Percentiles rank a stretch among this genome's conserved stretches.
Conservation (phyloP, 2,888 invertebrate species). For the Leptogaster cylindrica region DNA sequence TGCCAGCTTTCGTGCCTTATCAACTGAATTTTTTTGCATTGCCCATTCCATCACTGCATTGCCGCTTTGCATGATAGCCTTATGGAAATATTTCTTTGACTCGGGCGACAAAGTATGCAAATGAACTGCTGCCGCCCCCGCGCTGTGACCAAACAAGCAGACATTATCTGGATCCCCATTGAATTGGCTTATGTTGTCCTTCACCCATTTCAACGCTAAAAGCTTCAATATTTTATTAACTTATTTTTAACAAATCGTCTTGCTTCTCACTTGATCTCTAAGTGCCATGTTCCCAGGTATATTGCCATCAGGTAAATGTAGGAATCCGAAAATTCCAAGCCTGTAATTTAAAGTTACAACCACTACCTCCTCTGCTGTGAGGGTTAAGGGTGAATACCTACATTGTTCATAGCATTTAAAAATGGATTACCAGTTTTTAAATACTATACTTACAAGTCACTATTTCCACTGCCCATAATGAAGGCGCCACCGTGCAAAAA, state of each 20-base stretch:
- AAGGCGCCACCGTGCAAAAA: slow-evolving; percentile 61
- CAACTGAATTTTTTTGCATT: slow-evolving; percentile 52
- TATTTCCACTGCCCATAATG: slow-evolving; percentile 55
- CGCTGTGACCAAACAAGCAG: slow-evolving; percentile 59
- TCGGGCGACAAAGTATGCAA: slow-evolving; percentile 55
- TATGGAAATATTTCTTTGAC: slow-evolving; percentile 57
- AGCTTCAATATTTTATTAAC: slow-evolving; percentile 46
- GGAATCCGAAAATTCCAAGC: slow-evolving; percentile 58
- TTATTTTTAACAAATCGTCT: neutral
- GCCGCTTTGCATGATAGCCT: slow-evolving; percentile 59
- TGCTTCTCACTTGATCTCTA: slow-evolving; percentile 56
- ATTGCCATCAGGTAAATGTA: slow-evolving; percentile 56
- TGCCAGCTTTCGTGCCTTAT: slow-evolving; percentile 54
- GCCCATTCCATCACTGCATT: slow-evolving; percentile 58
- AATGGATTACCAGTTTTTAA: neutral
- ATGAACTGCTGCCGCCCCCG: slow-evolving; percentile 56
- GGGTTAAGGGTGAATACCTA: slow-evolving; percentile 56
- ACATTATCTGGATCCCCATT: slow-evolving; percentile 61
- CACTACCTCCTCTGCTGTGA: slow-evolving; percentile 58
- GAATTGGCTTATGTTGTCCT: slow-evolving; percentile 62
- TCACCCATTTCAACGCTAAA: slow-evolving; percentile 63
- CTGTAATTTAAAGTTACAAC: slow-evolving; percentile 60
- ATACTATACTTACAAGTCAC: slow-evolving; percentile 55
- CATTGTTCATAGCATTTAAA: neutral
- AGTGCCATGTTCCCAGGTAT: slow-evolving; percentile 59